Conservation (phyloP, 1,140 invertebrate genomes). For the Stegodyphus mimosarum region DNA sequence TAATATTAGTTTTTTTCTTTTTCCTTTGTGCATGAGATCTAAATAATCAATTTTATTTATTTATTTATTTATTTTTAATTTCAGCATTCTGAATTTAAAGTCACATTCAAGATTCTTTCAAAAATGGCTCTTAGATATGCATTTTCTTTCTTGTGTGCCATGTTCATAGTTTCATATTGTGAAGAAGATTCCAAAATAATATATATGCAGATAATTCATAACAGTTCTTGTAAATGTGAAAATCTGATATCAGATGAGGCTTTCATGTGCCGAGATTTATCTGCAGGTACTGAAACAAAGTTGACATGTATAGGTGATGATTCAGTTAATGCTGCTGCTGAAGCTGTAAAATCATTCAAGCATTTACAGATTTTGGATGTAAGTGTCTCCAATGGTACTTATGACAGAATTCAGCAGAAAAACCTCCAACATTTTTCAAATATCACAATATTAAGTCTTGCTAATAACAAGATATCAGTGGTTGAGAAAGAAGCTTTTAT, state of each 20-base stretch:
- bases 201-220: constrained; percentile 6
- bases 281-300: constrained; percentile 1
- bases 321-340: constrained; percentile 25
- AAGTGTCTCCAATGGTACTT: not conserved
- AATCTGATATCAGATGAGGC: not conserved
- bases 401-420: not conserved
- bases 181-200: constrained; percentile 19
- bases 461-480: constrained; percentile 25
- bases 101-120: too few relatives aligned
- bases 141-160: not conserved
- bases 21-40: too few relatives aligned
- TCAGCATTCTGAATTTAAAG: too few relatives aligned
- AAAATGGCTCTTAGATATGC: not conserved
- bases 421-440: constrained; percentile 12
- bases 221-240: constrained; percentile 39
- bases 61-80: too few relatives aligned
- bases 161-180: not conserved
- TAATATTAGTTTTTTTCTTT: too few relatives aligned
- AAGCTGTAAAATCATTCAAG: constrained; percentile 4
- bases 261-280: not conserved
- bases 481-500: constrained; percentile 37
- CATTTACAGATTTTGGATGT: constrained; percentile 24
- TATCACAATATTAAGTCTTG: constrained; percentile 21
- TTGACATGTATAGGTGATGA: constrained; percentile 17
- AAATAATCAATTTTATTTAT: too few relatives aligned